Percentiles rank a stretch among this genome's conserved stretches.
Evolutionary conservation across 2,113 vertebrate genomes (phyloP).

Genomic region (Anarrhichthys ocellatus): DNA sequence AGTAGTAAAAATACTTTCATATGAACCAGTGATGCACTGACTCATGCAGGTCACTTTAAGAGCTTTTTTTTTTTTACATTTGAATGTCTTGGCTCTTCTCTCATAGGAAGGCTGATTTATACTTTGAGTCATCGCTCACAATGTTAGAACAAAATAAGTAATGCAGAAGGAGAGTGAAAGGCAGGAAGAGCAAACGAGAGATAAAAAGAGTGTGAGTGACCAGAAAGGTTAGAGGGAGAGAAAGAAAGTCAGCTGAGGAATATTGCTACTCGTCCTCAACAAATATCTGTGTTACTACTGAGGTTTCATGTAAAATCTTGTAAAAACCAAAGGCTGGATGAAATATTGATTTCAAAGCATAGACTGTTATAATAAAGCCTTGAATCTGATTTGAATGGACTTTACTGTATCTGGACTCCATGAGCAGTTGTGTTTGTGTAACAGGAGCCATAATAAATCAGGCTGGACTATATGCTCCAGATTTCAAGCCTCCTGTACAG

Average conservation of each 20-base stretch:
- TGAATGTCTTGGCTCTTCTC: not conserved
- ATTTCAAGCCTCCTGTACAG: not conserved
- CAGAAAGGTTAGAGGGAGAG: too few relatives aligned
- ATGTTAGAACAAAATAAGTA: too few relatives aligned
- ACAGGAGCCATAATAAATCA: not conserved
- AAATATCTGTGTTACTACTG: not conserved
- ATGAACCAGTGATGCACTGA: not conserved
- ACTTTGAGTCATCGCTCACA: too few relatives aligned
- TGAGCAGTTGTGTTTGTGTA: not conserved
- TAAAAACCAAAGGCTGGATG: not conserved
- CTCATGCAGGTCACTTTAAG: not conserved
- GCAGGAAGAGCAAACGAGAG: too few relatives aligned
- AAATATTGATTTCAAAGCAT: not conserved
- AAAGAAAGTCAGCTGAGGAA: too few relatives aligned
- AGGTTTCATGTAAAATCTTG: not conserved
- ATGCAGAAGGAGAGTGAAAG: too few relatives aligned
- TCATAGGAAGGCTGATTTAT: too few relatives aligned
- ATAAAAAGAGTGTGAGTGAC: too few relatives aligned
- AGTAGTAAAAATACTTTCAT: not conserved
- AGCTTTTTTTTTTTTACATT: not conserved
- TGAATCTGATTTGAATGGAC: not conserved
- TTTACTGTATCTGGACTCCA: not conserved
- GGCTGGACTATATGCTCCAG: not conserved
- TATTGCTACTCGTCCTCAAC: not conserved
- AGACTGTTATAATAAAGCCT: not conserved